Evolutionary conservation across 2,113 vertebrate species (phyloP), one percentile per base, ranked within the genome.

Genomic region (Nannobrachium achirus): DNA sequence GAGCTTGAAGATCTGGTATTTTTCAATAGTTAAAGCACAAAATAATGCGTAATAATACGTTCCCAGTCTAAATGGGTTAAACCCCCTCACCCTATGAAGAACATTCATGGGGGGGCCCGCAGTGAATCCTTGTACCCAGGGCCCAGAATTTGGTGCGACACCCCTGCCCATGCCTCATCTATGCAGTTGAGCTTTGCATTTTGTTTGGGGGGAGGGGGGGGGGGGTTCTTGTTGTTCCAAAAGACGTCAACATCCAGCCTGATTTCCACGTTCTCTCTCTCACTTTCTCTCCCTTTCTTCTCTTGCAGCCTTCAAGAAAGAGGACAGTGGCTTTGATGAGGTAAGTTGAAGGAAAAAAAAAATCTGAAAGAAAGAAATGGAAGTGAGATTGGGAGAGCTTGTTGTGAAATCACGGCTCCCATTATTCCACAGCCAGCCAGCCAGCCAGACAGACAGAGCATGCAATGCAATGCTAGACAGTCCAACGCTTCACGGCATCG

Each of bases 291-390:
- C 81, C 71, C 74, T 78, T 80, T 91, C 91, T 91, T 86, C 62
- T 87, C 88, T 93, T 91, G 59, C 88, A 98, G 97, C 97, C 76
- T 93, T 98, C 94, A 98, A 97, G 94, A 98, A 98, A 91, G 97
- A 98, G 11, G 97, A 98, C 83, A 95, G 90, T 76, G 82, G 89
- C 86, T 96, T 98, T 88, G 97, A 98, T 83, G 96, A 98, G 95
- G 96, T 98, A 93, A 78, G 91, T 75, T 51, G 15, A 71, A 84
- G 75, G 25, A 33, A 33, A 33, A 33, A 33, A 33, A 33, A 25
- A 25, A n/a, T n/a, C n/a, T n/a, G 20, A 33, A 5, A 33, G 25
- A 5, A 33, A 33, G 25, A 33, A 33, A 33, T 33, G 25, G 20
- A 41, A 58, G 38, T 58, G 18, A 15, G 33, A 63, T 59, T 71